phyloP scores from a whole-genome alignment of 2,113 vertebrate species.

The Eleginops maclovinus region DNA sequence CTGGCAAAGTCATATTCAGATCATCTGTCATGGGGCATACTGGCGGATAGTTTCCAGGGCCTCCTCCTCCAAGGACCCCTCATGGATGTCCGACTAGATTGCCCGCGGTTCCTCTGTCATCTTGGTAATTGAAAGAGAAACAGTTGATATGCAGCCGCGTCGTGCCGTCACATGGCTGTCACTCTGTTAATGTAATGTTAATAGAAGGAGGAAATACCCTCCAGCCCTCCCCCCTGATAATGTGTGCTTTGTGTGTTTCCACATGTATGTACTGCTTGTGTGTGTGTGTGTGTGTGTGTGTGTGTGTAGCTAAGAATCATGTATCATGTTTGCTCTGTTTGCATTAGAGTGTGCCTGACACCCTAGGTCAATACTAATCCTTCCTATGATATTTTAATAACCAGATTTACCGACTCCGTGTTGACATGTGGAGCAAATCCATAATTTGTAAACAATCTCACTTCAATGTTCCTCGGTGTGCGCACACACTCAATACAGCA shows the following conservation, averaged over 20 bases:
- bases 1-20: conserved; percentile 2
- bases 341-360: background rate
- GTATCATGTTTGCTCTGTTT: background rate
- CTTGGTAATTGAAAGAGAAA: conserved; percentile 73
- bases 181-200: conserved; percentile 72
- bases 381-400: background rate
- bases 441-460: conserved; percentile 17
- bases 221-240: conserved; percentile 16
- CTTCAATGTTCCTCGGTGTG: conserved; percentile 1
- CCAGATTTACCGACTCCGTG: background rate
- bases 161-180: conserved; percentile 57
- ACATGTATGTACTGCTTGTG: background rate
- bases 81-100: conserved; percentile 45
- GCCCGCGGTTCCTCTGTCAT: conserved; percentile 58
- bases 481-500: conserved; percentile 7
- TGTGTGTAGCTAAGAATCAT: background rate
- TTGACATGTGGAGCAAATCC: conserved; percentile 30
- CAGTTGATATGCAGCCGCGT: conserved; percentile 64
- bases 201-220: conserved; percentile 60
- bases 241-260: conserved; percentile 4
- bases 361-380: conserved; percentile 3
- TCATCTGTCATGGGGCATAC: conserved; percentile 21
- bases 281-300: background rate
- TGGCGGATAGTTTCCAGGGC: conserved; percentile 33
- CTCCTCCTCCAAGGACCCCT: conserved; percentile 49